A percentile compares a stretch with the other conserved stretches of the same genome.
Evolutionary conservation across 2,888 invertebrate species (phyloP).

Genomic region (Himalopsyche tibetana): DNA sequence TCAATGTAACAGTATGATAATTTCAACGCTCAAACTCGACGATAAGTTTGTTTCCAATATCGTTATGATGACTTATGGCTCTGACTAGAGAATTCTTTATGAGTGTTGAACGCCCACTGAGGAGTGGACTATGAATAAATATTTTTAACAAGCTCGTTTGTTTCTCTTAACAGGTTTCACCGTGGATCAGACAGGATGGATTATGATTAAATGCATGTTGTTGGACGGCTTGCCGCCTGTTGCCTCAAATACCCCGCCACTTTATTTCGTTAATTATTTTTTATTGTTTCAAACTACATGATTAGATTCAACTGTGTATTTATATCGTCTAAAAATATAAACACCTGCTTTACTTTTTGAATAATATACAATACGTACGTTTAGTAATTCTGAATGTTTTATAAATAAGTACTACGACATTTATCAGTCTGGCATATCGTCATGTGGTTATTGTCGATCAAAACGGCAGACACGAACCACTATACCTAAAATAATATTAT

Average conservation of each 20-base stretch:
- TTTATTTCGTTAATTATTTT: conserved; percentile 34
- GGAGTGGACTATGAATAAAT: conserved; percentile 41
- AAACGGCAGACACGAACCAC: no score
- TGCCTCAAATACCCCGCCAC: conserved; percentile 25
- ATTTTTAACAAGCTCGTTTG: conserved; percentile 46
- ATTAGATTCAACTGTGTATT: conserved; percentile 4
- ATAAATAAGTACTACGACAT: no score
- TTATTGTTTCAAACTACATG: conserved; percentile 18
- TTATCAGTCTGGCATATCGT: no score
- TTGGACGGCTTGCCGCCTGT: conserved; percentile 17
- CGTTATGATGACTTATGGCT: conserved; percentile 26
- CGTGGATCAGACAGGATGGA: conserved; percentile 31
- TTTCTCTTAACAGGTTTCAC: conserved; percentile 41
- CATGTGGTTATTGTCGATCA: no score
- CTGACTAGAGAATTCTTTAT: conserved; percentile 33
- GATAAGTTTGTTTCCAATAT: conserved; percentile 10
- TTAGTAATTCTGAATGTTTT: no score
- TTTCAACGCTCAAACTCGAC: not conserved
- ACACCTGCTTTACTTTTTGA: no score
- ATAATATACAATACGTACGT: no score
- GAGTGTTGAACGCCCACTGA: conserved; percentile 26
- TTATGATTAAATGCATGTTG: conserved; percentile 38
- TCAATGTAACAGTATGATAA: not conserved
- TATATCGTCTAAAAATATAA: not conserved
- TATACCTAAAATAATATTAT: no score